Evolutionary conservation across 2,888 invertebrate species (phyloP), one percentile per base, ranked within the genome.

Genomic region (Galerucella calmariensis): DNA sequence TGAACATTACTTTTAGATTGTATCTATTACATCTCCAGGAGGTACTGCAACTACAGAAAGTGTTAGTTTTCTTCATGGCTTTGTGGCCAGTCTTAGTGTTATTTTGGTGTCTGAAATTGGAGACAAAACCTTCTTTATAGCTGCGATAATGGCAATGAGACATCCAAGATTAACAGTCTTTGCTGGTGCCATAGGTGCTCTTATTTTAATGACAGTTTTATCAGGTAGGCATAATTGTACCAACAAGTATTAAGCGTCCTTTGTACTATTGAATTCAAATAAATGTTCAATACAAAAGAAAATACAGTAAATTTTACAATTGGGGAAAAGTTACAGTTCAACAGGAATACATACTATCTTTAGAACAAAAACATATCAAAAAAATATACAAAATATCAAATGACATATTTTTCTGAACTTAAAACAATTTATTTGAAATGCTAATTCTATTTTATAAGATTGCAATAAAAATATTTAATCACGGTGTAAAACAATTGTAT

Each of bases 71-170:
- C 89, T 95, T 84, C 96, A 98, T 88, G 98, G 96, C 12, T 98
- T 99, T 87, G 89, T 98, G 70, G 98, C 98, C 56, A 95, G 98
- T 0, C 90, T 99, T 76, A 97, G 97, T 66, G 97, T 99, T 80
- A 99, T 99, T 82, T 90, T 99, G 75, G 97, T 99, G 66, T 98
- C 98, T 0, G 99, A 99, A 88, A 89, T 99, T 74, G 99, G 98
- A 14, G 99, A 99, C 89, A 99, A 99, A 89, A 99, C 99, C 11
- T 99, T 99, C 90, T 99, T 99, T 89, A 99, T 99, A 83, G 98
- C 99, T 46, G 98, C 98, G 81, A 98, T 99, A 78, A 97, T 99
- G 98, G 98, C 99, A 2, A 99, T 99, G 98, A 92, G 97, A 84
- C 97, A 99, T 89, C 94, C 99, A 20, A 90, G 98, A 80, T 85